Percentiles rank a stretch among this genome's conserved stretches.
Evolutionary conservation across 2,888 invertebrate species (phyloP).

Genomic region (Tenthredo scrophulariae): DNA sequence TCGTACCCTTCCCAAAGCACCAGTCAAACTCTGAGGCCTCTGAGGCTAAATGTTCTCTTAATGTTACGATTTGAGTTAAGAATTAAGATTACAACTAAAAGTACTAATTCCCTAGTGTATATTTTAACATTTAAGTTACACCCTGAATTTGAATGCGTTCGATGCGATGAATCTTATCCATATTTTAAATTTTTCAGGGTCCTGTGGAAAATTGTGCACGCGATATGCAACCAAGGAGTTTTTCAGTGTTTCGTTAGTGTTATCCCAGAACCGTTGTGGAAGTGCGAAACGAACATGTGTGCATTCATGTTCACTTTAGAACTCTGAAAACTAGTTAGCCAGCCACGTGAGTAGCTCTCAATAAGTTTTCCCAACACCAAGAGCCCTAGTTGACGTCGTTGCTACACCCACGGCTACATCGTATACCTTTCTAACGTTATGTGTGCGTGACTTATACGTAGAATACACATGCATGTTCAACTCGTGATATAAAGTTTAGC

Average conservation of each 20-base stretch:
- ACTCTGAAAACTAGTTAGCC: conserved; percentile 50
- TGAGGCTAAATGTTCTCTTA: conserved; percentile 29
- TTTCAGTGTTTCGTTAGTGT: background rate
- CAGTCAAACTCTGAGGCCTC: conserved; percentile 16
- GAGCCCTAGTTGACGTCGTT: conserved; percentile 4
- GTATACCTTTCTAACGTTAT: conserved; percentile 1
- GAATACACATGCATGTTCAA: background rate
- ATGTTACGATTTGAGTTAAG: background rate
- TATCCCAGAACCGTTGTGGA: conserved; percentile 6
- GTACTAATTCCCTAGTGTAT: conserved; percentile 8
- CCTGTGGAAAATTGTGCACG: background rate
- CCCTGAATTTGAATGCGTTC: background rate
- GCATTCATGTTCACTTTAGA: conserved; percentile 35
- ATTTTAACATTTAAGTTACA: background rate
- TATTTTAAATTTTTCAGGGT: background rate
- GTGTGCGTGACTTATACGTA: background rate
- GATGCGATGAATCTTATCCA: background rate
- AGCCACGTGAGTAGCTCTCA: conserved; percentile 41
- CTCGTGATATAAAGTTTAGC: background rate
- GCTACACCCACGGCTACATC: conserved; percentile 9
- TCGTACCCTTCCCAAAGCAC: conserved; percentile 19
- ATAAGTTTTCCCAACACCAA: conserved; percentile 31
- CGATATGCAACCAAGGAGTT: background rate
- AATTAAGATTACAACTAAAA: conserved; percentile 24
- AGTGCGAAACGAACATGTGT: conserved; percentile 14